Base-by-base conservation (phyloP, 2,113 vertebrate species). In the Toxotes chatareus region DNA sequence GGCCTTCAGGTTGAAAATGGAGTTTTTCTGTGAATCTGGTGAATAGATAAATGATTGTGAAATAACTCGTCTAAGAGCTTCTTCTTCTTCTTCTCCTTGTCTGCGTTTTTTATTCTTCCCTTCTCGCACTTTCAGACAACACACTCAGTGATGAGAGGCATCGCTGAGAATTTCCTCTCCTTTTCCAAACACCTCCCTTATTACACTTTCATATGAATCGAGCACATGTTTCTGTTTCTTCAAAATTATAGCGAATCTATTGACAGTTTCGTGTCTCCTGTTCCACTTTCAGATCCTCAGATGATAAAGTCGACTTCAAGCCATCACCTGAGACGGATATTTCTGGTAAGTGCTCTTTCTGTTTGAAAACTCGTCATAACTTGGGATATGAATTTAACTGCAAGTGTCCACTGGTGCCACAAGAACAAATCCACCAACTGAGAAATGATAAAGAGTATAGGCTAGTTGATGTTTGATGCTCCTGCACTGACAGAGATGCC, bases 291-390 rank as follows among this genome's bases (percentile, higher is more conserved):
- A 88, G 86, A 46, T 76, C 44, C 4, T 46, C 55, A 1, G 16
- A 53, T 21, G 32, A 75, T 74, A 38, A 19, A 61, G 12, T n/a
- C 0, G 1, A 53, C 59, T 42, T 60, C 60, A 31, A 49, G 38
- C 19, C 10, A 42, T 61, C 59, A 10, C 8, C 0, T 1, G 27
- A 42, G 1, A 47, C 14, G 1, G 7, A 27, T 6, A 8, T 59
- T 36, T 64, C 49, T 72, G 80, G 86, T 88, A 83, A 85, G 83
- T 80, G 21, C 23, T 42, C 36, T 59, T 66, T 66, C 31, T 61
- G 40, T 5, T 44, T 57, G 12, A 51, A 61, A 69, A 36, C 36
- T 60, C 9, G 21, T 12, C 10, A 42, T 55, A 27, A 27, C 3
- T 40, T 40, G 19, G 16, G 5, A 56, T 40, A 34, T 76, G 38